Conservation (phyloP, 53 echinoderm and acorn worm species). For the Arbacia lixula region DNA sequence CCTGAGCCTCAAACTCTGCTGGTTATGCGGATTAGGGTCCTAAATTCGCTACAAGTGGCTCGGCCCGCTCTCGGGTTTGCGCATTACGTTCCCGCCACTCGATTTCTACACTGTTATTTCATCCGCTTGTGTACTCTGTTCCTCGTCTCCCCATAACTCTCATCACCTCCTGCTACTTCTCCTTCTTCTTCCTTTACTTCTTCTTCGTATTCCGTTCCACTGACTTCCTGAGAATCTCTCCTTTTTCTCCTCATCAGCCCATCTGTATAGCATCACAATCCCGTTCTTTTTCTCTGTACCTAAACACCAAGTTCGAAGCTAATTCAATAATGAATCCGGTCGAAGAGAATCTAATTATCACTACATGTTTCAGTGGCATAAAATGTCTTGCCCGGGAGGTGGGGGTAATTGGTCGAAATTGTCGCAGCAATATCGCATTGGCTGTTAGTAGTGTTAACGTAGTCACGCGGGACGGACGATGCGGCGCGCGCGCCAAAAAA, state of each 20-base stretch:
- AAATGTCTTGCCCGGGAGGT: constrained; percentile 64
- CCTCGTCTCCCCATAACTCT: constrained; percentile 39
- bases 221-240: constrained; percentile 14
- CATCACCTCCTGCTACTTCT: not conserved
- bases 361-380: constrained; percentile 64
- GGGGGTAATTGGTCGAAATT: constrained; percentile 63
- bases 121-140: constrained; percentile 58
- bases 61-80: constrained; percentile 55
- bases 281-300: constrained; percentile 50
- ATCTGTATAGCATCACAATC: constrained; percentile 51
- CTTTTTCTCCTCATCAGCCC: constrained; percentile 11
- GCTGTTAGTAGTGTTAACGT: constrained; percentile 63
- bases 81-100: constrained; percentile 51
- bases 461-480: constrained; percentile 6
- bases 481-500: constrained; percentile 38
- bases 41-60: constrained; percentile 64
- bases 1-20: constrained; percentile 52
- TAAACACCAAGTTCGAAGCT: constrained; percentile 60
- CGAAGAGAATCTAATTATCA: constrained; percentile 63
- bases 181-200: constrained; percentile 19
- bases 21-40: constrained; percentile 62
- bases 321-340: constrained; percentile 60
- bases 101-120: constrained; percentile 61
- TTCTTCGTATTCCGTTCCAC: constrained; percentile 35
- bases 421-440: constrained; percentile 61